Evolutionary conservation across 2,888 invertebrate genomes (phyloP).

Genomic region (Eupeodes latifasciatus): DNA sequence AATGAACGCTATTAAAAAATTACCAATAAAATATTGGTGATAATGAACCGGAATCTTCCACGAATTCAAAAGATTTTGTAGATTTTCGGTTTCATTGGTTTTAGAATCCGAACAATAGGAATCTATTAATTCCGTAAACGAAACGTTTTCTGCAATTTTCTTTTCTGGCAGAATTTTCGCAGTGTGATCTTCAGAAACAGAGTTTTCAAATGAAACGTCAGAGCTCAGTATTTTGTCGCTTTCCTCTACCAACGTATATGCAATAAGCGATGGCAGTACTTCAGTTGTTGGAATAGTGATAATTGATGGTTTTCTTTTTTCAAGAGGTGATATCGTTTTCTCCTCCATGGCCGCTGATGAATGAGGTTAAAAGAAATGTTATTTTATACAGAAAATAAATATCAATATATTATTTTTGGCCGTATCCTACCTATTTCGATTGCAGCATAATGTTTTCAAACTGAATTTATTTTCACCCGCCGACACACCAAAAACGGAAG

Average conservation of each 20-base stretch:
- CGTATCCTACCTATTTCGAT: no score
- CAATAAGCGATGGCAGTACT: background rate
- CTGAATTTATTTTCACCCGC: no score
- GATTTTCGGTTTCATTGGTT: background rate
- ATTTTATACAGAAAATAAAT: no score
- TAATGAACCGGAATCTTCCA: constrained; percentile 5
- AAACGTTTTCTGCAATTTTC: background rate
- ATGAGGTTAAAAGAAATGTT: no score
- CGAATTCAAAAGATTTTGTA: background rate
- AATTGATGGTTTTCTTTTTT: no score
- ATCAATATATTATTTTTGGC: no score
- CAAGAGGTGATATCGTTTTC: background rate
- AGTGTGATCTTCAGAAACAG: background rate
- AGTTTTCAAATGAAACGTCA: background rate
- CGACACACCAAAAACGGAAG: no score
- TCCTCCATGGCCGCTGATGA: background rate
- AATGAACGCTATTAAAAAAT: background rate
- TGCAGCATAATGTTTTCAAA: no score
- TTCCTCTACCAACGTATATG: background rate
- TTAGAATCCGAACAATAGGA: background rate
- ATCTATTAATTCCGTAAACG: background rate
- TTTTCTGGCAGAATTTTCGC: no score
- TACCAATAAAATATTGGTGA: constrained; percentile 16
- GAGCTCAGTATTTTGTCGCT: background rate
- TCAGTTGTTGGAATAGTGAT: constrained; percentile 11